Conservation (phyloP, 1,140 invertebrate species). For the Teleopsis dalmanni region DNA sequence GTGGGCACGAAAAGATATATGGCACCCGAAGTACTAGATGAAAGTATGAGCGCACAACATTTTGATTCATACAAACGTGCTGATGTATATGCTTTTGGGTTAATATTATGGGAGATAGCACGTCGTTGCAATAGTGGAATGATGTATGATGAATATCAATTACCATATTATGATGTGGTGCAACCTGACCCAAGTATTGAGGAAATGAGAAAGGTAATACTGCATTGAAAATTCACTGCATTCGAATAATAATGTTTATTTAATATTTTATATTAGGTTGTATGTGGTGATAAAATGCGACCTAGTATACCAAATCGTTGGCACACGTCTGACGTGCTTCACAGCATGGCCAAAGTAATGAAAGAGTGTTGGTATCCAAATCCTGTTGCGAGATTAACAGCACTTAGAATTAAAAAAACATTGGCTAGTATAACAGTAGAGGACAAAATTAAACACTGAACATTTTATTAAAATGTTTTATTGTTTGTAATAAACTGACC, state of each 20-base stretch:
- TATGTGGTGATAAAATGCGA: slow-evolving; percentile 76
- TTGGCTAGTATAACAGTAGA: slow-evolving; percentile 61
- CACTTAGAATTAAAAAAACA: slow-evolving; percentile 91
- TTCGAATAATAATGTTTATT: not conserved
- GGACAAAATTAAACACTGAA: slow-evolving; percentile 50
- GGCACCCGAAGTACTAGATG: slow-evolving; percentile 90
- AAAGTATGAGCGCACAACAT: slow-evolving; percentile 82
- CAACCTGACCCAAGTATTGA: slow-evolving; percentile 89
- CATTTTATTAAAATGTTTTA: no score
- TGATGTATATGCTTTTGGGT: slow-evolving; percentile 90
- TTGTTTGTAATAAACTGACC: no score
- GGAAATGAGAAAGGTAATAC: slow-evolving; percentile 71
- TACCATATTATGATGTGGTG: slow-evolving; percentile 90
- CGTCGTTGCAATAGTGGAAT: slow-evolving; percentile 73
- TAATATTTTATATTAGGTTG: slow-evolving; percentile 50
- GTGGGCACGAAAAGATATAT: slow-evolving; percentile 95
- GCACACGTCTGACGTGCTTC: slow-evolving; percentile 70
- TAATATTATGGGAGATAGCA: slow-evolving; percentile 92
- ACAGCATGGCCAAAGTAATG: slow-evolving; percentile 91
- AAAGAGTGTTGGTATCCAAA: slow-evolving; percentile 97
- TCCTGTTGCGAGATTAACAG: slow-evolving; percentile 85
- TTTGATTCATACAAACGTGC: slow-evolving; percentile 93
- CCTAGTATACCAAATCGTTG: slow-evolving; percentile 86
- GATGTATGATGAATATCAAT: slow-evolving; percentile 84
- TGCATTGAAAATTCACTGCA: no score